Conservation (phyloP, 1,140 invertebrate genomes). For the Brachionus paranguensis region DNA sequence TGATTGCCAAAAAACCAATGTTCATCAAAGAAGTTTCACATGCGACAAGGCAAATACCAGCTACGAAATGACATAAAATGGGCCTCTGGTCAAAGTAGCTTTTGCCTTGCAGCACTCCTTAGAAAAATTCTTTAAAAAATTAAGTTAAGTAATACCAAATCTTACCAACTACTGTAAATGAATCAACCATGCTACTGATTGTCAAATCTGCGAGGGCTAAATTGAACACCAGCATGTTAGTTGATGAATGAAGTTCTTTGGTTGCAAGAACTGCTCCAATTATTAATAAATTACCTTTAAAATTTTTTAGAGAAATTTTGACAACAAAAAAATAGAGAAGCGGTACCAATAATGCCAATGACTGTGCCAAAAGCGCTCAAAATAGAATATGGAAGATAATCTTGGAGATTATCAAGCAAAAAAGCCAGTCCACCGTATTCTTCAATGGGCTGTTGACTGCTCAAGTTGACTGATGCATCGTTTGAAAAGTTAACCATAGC, state of each 20-base stretch:
- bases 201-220: conserved; percentile 49
- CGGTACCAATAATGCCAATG: background rate
- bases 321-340: background rate
- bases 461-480: background rate
- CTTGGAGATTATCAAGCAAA: background rate
- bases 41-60: conserved; percentile 45
- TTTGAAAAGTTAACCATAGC: background rate
- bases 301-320: background rate
- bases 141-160: background rate
- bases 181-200: conserved; percentile 47
- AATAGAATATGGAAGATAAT: background rate
- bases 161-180: conserved; percentile 50
- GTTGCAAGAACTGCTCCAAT: conserved; percentile 2
- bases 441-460: background rate
- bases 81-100: conserved; percentile 45
- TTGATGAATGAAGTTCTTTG: conserved; percentile 42
- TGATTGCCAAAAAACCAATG: conserved; percentile 45
- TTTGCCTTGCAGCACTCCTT: conserved; percentile 41
- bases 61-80: conserved; percentile 47
- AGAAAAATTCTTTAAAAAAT: background rate
- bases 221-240: conserved; percentile 49
- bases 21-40: conserved; percentile 46
- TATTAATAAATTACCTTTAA: conserved; percentile 26
- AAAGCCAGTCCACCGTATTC: background rate
- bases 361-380: background rate